Base-by-base conservation (phyloP, 2,797 vertebrate species). In the Cercopithecus hamlyni region DNA sequence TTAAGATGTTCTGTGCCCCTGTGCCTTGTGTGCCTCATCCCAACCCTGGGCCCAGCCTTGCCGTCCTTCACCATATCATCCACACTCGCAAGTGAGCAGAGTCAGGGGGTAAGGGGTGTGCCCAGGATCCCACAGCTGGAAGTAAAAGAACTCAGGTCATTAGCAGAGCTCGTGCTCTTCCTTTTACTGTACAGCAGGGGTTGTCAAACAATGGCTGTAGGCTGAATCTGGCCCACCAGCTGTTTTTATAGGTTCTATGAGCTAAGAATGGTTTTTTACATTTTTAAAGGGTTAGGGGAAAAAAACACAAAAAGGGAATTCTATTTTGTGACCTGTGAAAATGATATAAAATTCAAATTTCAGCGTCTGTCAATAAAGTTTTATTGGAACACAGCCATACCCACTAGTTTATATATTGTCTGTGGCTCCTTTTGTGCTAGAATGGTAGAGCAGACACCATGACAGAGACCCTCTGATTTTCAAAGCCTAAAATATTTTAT, bases 311-410 rank as follows among this genome's bases (percentile, higher is more conserved):
- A 90, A 89, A 76, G 45, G 36, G 39, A 91, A 39, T 70, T 39
- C 41, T 77, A 67, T 64, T 96, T 96, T 41, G 82, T 58, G 19
- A 75, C 20, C 41, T 61, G 64, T 91, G 77, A 91, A 85, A 92
- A 48, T 52, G 45, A 75, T 57, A 81, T 58, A 80, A 96, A 90
- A 93, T 94, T 96, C 72, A 58, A 70, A 90, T 94, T 67, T 79
- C 55, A 30, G 73, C 81, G 41, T 48, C 64, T n/a, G 8, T 88
- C 86, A 67, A 80, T 81, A 84, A 76, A 67, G 50, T 88, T 90
- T 94, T 50, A 33, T 70, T 58, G 76, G 67, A 39, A 84, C n/a
- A 22, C 52, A 75, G 85, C 76, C 92, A 55, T 20, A 36, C 33
- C 55, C 80, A 9, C 86, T 79, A 45, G 50, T 30, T 57, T 79